Percentiles rank a stretch among this genome's conserved stretches.
phyloP scores from a whole-genome alignment of 2,888 invertebrate genomes.

The Pachycephus smyrnensis region DNA sequence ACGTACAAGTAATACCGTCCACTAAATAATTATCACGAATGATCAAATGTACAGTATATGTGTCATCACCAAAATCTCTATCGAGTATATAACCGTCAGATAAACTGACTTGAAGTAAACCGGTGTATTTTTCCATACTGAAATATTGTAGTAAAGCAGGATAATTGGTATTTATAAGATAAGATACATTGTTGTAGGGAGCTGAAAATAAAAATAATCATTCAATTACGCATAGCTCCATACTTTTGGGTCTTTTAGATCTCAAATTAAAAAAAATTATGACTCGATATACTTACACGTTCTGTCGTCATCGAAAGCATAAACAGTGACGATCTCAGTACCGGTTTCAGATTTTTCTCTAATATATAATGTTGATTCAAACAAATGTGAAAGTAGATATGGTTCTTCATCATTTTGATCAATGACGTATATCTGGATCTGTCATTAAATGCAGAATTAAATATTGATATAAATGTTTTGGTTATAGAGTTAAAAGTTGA shows the following conservation, averaged over 20 bases:
- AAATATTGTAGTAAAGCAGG: constrained; percentile 69
- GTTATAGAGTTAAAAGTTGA: not conserved
- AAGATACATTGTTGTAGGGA: constrained; percentile 70
- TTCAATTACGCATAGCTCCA: not conserved
- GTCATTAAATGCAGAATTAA: constrained; percentile 29
- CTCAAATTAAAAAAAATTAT: constrained; percentile 50
- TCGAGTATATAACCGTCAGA: constrained; percentile 68
- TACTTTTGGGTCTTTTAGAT: constrained; percentile 25
- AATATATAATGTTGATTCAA: constrained; percentile 63
- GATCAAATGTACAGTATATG: constrained; percentile 68
- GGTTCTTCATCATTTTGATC: constrained; percentile 74
- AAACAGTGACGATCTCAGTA: constrained; percentile 64
- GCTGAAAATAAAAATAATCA: constrained; percentile 51
- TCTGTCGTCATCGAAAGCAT: constrained; percentile 71
- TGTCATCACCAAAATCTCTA: constrained; percentile 68
- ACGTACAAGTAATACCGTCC: constrained; percentile 61
- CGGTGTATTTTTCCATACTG: constrained; percentile 68
- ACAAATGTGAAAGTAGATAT: constrained; percentile 56
- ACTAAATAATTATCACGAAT: constrained; percentile 70
- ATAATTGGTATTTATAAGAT: constrained; percentile 69
- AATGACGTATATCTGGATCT: constrained; percentile 72
- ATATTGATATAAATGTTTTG: not conserved
- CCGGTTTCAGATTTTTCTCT: constrained; percentile 69
- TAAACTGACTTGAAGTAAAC: constrained; percentile 68
- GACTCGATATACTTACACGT: constrained; percentile 66